phyloP scores from a whole-genome alignment of 2,113 vertebrate species.

The Sebastes fasciatus region DNA sequence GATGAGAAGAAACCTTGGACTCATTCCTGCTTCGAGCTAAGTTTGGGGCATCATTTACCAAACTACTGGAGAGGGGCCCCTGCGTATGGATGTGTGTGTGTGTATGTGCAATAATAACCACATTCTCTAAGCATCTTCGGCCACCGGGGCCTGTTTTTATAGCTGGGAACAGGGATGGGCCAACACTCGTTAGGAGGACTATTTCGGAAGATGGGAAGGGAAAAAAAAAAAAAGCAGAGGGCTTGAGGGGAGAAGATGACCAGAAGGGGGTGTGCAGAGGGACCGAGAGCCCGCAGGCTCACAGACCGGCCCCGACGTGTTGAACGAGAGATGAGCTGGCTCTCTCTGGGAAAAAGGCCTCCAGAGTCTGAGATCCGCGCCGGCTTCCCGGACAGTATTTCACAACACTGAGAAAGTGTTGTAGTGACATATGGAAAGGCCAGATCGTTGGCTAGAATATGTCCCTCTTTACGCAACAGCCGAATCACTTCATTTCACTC shows the following conservation, averaged over 20 bases:
- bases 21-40: conserved; percentile 82
- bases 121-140: conserved; percentile 87
- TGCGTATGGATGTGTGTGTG: conserved; percentile 54
- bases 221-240: conserved; percentile 41
- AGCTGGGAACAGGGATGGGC: conserved; percentile 86
- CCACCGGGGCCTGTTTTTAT: conserved; percentile 85
- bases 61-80: conserved; percentile 82
- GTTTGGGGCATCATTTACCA: conserved; percentile 88
- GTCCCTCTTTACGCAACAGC: background rate
- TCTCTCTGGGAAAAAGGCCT: conserved; percentile 57
- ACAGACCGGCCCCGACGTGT: conserved; percentile 24
- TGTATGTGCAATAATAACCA: conserved; percentile 85
- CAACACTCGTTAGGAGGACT: conserved; percentile 79
- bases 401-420: conserved; percentile 54
- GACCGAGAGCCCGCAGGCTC: conserved; percentile 47
- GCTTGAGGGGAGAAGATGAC: conserved; percentile 70
- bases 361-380: conserved; percentile 35
- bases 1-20: conserved; percentile 83
- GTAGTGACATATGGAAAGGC: conserved; percentile 21
- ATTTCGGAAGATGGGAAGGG: conserved; percentile 79
- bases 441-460: background rate
- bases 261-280: conserved; percentile 65
- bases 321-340: conserved; percentile 57
- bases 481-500: background rate
- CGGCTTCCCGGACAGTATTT: conserved; percentile 57